A percentile compares a stretch with the other conserved stretches of the same genome.
Conservation (phyloP, 2,888 invertebrate genomes). For the Apamea epomidion region DNA sequence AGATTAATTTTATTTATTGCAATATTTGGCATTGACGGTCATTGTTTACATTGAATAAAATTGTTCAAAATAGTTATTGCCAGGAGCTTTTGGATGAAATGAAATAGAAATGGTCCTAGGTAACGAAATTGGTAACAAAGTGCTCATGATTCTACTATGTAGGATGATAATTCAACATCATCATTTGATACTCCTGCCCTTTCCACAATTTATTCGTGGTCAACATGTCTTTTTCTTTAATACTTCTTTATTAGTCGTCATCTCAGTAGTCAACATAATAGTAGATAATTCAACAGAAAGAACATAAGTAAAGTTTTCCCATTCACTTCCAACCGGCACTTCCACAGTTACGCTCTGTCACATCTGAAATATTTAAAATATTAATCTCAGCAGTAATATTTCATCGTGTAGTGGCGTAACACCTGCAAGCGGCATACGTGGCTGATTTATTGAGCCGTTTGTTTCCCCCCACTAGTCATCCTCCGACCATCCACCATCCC, state of each 20-base stretch:
- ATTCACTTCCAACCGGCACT: not conserved
- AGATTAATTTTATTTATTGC: too few relatives aligned
- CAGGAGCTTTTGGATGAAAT: not conserved
- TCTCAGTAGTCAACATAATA: too few relatives aligned
- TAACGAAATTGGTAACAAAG: not conserved
- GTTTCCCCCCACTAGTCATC: conserved; percentile 71
- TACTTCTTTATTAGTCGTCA: too few relatives aligned
- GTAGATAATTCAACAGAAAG: not conserved
- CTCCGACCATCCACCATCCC: conserved; percentile 61
- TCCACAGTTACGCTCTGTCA: conserved; percentile 29
- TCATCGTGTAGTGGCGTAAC: conserved; percentile 78
- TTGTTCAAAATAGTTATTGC: not conserved
- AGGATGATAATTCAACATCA: not conserved
- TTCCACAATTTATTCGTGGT: not conserved
- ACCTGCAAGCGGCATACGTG: conserved; percentile 82
- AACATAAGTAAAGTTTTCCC: conserved; percentile 10
- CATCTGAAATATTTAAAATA: conserved; percentile 56
- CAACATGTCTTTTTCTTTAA: not conserved
- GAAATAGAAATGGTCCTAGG: not conserved
- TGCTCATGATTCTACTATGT: not conserved
- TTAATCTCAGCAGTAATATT: conserved; percentile 77
- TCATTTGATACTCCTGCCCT: not conserved
- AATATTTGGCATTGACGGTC: not conserved
- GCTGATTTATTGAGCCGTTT: conserved; percentile 84
- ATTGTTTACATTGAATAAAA: not conserved